Evolutionary conservation across 2,888 invertebrate species (phyloP).

Genomic region (Perizoma affinitatum): DNA sequence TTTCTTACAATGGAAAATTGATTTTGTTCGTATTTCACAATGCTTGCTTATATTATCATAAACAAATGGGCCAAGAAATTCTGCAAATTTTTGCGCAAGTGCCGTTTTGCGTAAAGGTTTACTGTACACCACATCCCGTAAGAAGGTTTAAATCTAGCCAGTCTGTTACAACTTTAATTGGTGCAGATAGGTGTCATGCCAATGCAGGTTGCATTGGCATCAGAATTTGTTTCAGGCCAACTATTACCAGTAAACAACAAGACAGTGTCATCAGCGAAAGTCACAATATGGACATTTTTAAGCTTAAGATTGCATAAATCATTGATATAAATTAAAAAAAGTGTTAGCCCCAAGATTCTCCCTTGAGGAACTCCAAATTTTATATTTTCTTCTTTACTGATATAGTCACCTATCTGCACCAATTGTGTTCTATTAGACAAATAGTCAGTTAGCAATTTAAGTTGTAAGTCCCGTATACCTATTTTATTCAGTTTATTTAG

Average conservation of each 20-base stretch:
- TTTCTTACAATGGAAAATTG: too few relatives aligned
- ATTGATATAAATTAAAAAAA: constrained; percentile 8
- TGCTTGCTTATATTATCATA: too few relatives aligned
- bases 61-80: too few relatives aligned
- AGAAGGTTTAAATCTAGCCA: too few relatives aligned
- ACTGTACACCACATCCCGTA: too few relatives aligned
- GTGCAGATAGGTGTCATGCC: too few relatives aligned
- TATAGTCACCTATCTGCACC: constrained; percentile 16
- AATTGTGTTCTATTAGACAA: constrained; percentile 13
- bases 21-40: too few relatives aligned
- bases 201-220: too few relatives aligned
- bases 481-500: constrained; percentile 19
- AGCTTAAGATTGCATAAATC: constrained; percentile 12
- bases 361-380: constrained; percentile 24
- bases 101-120: too few relatives aligned
- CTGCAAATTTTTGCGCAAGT: too few relatives aligned
- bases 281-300: constrained; percentile 9
- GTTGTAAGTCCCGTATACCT: constrained; percentile 16
- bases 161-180: neutral
- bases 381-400: constrained; percentile 7
- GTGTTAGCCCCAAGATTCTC: constrained; percentile 21
- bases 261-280: neutral
- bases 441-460: constrained; percentile 11
- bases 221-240: too few relatives aligned
- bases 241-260: too few relatives aligned